phyloP scores from a whole-genome alignment of 2,113 vertebrate species.

The Paracanthobrama guichenoti region DNA sequence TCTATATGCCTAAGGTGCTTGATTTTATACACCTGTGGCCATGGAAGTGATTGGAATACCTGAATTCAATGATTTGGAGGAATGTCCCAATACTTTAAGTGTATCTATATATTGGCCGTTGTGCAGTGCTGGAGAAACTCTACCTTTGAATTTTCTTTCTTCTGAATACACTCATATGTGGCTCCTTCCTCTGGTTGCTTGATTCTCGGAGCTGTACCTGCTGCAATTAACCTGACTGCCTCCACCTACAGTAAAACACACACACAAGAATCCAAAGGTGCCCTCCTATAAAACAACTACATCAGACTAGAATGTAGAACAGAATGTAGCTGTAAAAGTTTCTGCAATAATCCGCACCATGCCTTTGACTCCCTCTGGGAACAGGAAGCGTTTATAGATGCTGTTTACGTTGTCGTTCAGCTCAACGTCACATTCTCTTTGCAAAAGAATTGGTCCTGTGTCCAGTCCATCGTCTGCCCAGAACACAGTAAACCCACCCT shows the following conservation, averaged over 20 bases:
- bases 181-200: conserved; percentile 81
- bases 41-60: too few species aligned
- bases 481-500: conserved; percentile 85
- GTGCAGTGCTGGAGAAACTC: background rate
- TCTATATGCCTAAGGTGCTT: too few species aligned
- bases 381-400: conserved; percentile 87
- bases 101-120: background rate
- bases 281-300: background rate
- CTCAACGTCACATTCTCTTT: conserved; percentile 82
- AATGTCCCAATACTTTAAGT: too few species aligned
- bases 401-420: conserved; percentile 84
- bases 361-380: conserved; percentile 84
- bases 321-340: background rate
- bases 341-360: conserved; percentile 71
- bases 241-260: conserved; percentile 75
- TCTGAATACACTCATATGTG: conserved; percentile 87
- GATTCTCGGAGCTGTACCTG: conserved; percentile 77
- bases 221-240: conserved; percentile 79
- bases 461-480: conserved; percentile 90
- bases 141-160: conserved; percentile 84
- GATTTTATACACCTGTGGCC: too few species aligned
- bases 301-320: background rate
- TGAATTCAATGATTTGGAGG: too few species aligned
- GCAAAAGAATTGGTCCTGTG: conserved; percentile 85
- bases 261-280: background rate